phyloP scores from a whole-genome alignment of 2,797 vertebrate genomes.

The Cheracebus regulus region DNA sequence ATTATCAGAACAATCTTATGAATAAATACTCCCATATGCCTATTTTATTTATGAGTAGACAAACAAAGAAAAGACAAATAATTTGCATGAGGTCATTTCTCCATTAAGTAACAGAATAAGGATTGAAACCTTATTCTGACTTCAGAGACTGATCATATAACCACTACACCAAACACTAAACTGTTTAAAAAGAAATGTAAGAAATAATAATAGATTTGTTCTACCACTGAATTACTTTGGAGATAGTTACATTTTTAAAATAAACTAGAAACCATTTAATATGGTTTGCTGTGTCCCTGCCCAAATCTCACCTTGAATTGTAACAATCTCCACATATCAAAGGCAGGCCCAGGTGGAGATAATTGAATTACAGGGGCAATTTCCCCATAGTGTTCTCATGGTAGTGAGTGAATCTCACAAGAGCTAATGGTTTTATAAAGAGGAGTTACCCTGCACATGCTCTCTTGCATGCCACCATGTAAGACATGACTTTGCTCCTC shows the following conservation, averaged over 20 bases:
- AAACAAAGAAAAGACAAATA: neutral
- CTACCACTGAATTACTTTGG: neutral
- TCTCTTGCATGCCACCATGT: no score
- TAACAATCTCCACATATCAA: no score
- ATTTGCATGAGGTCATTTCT: neutral
- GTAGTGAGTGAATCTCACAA: no score
- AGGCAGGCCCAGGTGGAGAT: no score
- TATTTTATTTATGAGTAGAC: neutral
- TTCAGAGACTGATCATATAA: neutral
- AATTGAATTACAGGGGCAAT: no score
- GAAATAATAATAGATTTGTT: neutral
- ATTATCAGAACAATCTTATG: neutral
- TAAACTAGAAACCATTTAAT: neutral
- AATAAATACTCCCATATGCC: neutral
- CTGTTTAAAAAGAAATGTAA: neutral
- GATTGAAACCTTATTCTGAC: neutral
- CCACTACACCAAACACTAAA: neutral
- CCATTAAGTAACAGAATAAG: neutral
- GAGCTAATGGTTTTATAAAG: no score
- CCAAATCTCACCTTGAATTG: no score
- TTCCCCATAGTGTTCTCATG: no score
- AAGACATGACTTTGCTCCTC: no score
- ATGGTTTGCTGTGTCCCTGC: no score
- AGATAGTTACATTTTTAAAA: neutral
- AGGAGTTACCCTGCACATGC: no score